These are phyloP conservation scores for Esox niger DNA, from an alignment of 2,113 vertebrate species.

Conservation along the genomic window DNA sequence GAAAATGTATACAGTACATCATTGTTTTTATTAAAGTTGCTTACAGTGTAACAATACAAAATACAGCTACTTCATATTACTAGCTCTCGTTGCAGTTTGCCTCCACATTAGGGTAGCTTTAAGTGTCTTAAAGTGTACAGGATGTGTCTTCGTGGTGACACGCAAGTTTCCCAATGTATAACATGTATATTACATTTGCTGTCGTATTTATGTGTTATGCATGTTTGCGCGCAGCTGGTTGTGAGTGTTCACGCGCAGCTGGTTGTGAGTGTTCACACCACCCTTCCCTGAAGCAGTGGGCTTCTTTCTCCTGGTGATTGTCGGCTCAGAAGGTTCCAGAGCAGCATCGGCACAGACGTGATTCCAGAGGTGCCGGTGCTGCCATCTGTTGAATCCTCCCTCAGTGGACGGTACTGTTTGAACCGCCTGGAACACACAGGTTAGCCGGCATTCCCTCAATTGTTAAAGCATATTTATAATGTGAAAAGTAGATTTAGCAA, in stretches of 20 bases:
- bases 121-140: background rate
- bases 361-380: conserved; percentile 52
- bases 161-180: too few species aligned
- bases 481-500: too few species aligned
- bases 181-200: too few species aligned
- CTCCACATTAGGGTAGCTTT: background rate
- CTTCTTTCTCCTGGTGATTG: conserved; percentile 77
- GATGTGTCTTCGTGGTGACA: background rate
- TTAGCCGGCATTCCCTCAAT: background rate
- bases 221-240: background rate
- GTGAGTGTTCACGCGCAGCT: conserved; percentile 6
- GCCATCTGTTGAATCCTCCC: conserved; percentile 28
- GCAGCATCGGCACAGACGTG: conserved; percentile 71
- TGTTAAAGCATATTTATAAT: too few species aligned
- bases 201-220: background rate
- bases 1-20: background rate
- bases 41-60: background rate
- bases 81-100: background rate
- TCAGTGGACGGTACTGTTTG: conserved; percentile 70
- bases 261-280: conserved; percentile 67
- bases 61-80: background rate
- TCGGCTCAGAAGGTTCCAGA: conserved; percentile 76
- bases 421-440: conserved; percentile 60
- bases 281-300: conserved; percentile 80
- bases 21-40: background rate